phyloP scores from a whole-genome alignment of 2,888 invertebrate genomes.

The Synanthedon andrenaeformis region DNA sequence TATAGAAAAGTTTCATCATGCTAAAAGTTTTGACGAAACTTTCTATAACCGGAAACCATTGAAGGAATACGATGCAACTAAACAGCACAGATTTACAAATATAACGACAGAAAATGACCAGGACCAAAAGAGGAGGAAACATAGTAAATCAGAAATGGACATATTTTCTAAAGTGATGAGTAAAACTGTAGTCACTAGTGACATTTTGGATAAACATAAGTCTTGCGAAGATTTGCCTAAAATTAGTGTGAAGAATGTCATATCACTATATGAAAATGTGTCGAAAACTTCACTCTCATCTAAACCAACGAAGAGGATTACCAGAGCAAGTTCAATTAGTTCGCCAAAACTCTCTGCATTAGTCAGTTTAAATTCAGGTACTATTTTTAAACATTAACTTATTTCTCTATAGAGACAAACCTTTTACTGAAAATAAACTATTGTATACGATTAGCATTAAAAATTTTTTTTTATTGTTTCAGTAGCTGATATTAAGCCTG shows the following conservation, averaged over 20 bases:
- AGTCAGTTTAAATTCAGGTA: conserved; percentile 46
- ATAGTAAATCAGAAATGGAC: conserved; percentile 62
- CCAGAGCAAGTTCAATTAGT: conserved; percentile 24
- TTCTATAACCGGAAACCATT: conserved; percentile 11
- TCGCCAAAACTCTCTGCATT: conserved; percentile 24
- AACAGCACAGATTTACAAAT: conserved; percentile 12
- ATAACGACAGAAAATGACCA: conserved; percentile 18
- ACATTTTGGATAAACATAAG: conserved; percentile 48
- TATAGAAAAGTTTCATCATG: conserved; percentile 19
- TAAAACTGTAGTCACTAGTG: conserved; percentile 17
- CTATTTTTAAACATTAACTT: conserved; percentile 5
- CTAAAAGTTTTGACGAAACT: conserved; percentile 27
- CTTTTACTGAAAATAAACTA: no score
- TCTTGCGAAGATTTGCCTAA: conserved; percentile 58
- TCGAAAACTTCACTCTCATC: conserved; percentile 31
- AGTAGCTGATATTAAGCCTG: conserved; percentile 11
- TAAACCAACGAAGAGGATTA: conserved; percentile 21
- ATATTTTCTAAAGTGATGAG: conserved; percentile 48
- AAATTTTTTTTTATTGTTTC: conserved; percentile 10
- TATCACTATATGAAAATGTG: conserved; percentile 53
- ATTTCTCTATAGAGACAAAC: neutral
- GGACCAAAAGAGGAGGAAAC: conserved; percentile 14
- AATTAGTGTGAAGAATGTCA: conserved; percentile 54
- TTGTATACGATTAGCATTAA: neutral
- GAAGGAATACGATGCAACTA: conserved; percentile 8